These are phyloP conservation scores for Synodontis membranacea DNA, from an alignment of 2,113 vertebrate species.

Conservation along the genomic window DNA sequence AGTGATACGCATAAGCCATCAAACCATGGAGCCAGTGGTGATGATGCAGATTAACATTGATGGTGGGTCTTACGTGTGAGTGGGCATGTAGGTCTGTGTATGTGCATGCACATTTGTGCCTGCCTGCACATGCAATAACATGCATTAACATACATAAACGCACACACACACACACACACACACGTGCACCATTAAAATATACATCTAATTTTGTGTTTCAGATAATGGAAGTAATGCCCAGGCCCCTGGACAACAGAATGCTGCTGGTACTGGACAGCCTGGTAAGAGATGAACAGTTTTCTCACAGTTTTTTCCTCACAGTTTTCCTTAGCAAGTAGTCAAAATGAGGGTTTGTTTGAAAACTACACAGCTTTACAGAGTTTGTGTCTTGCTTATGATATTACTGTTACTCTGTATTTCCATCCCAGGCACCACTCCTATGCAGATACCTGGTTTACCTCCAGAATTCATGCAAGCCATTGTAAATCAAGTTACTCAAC, in stretches of 20 bases:
- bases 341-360: background rate
- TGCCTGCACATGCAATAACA: background rate
- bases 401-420: background rate
- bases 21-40: conserved; percentile 87
- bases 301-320: too few relatives aligned
- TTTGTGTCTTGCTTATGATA: background rate
- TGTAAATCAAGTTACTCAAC: conserved; percentile 89
- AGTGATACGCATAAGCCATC: conserved; percentile 90
- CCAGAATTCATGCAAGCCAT: conserved; percentile 90
- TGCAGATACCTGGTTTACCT: conserved; percentile 80
- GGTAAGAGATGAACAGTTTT: conserved; percentile 58
- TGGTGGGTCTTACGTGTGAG: conserved; percentile 60
- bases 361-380: background rate
- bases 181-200: background rate
- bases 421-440: conserved; percentile 63
- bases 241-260: conserved; percentile 63
- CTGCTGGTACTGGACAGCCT: conserved; percentile 64
- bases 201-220: conserved; percentile 41
- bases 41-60: conserved; percentile 97
- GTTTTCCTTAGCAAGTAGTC: background rate
- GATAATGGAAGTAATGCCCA: conserved; percentile 61
- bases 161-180: too few relatives aligned
- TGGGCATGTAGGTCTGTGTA: background rate
- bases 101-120: background rate
- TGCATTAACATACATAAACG: too few relatives aligned